These are phyloP conservation scores for Carassius carassius DNA, from an alignment of 2,113 vertebrate species.

Conservation along the genomic window DNA sequence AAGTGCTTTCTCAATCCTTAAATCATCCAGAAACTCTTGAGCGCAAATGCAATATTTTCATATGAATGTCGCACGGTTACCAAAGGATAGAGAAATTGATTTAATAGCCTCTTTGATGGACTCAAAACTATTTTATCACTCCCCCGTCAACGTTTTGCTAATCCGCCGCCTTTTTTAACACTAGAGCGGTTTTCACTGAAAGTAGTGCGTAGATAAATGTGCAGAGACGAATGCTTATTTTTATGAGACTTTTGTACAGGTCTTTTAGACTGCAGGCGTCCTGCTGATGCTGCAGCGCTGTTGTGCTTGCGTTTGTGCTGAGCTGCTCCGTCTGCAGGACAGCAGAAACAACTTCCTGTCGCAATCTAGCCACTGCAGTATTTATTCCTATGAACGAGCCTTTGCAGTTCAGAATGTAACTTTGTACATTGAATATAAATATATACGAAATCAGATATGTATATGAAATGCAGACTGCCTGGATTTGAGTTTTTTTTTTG, in stretches of 20 bases:
- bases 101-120: background rate
- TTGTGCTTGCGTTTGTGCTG: constrained; percentile 75
- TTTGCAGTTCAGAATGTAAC: constrained; percentile 97
- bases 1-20: background rate
- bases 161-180: constrained; percentile 22
- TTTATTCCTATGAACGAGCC: constrained; percentile 97
- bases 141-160: background rate
- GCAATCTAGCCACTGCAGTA: constrained; percentile 93
- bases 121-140: background rate
- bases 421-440: constrained; percentile 91
- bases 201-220: constrained; percentile 68
- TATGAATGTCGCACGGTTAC: constrained; percentile 83
- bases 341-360: constrained; percentile 70
- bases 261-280: constrained; percentile 72
- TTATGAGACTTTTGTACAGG: constrained; percentile 81
- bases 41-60: constrained; percentile 80
- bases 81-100: constrained; percentile 79
- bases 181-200: constrained; percentile 6
- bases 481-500: constrained; percentile 73
- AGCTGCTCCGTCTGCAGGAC: constrained; percentile 54
- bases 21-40: constrained; percentile 53
- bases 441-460: constrained; percentile 84
- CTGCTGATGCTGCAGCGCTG: constrained; percentile 35
- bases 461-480: constrained; percentile 81
- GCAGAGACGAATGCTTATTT: constrained; percentile 77